Conservation (phyloP, 1,140 invertebrate species). For the Drosophila equinoxialis region DNA sequence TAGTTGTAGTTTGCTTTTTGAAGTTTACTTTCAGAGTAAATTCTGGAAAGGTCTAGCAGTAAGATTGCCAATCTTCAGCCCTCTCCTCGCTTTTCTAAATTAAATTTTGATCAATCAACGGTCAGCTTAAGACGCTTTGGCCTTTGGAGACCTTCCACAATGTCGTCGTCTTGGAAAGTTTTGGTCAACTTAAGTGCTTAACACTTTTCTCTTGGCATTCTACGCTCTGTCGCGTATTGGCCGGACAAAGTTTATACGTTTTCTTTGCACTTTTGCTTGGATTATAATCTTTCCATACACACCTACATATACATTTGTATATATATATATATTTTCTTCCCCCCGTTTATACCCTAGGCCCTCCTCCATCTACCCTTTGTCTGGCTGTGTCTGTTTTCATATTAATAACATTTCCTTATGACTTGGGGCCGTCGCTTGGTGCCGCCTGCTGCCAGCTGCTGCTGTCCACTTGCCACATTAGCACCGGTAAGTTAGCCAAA, state of each 20-base stretch:
- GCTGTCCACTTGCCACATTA: slow-evolving; percentile 46
- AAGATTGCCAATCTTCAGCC: no score
- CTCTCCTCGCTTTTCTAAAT: no score
- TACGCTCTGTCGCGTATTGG: neutral
- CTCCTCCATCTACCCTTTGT: neutral
- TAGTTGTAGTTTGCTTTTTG: no score
- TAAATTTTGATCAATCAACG: neutral
- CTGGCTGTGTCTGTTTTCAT: slow-evolving; percentile 12
- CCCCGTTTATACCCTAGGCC: neutral
- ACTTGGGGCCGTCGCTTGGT: neutral
- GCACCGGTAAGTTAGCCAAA: slow-evolving; percentile 15
- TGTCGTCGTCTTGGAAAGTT: neutral
- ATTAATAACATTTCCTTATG: slow-evolving; percentile 41
- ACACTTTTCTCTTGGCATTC: slow-evolving; percentile 7
- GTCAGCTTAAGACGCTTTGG: neutral
- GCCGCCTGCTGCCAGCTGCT: neutral
- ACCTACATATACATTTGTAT: no score
- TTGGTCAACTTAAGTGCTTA: slow-evolving; percentile 12
- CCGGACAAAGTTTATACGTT: slow-evolving; percentile 9
- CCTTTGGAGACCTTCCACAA: neutral
- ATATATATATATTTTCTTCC: no score
- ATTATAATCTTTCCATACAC: slow-evolving; percentile 25
- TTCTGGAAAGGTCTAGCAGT: no score
- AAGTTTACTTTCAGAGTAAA: no score
- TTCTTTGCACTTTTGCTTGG: slow-evolving; percentile 17